phyloP scores from a whole-genome alignment of 2,113 vertebrate species.

The Chunga burmeisteri region DNA sequence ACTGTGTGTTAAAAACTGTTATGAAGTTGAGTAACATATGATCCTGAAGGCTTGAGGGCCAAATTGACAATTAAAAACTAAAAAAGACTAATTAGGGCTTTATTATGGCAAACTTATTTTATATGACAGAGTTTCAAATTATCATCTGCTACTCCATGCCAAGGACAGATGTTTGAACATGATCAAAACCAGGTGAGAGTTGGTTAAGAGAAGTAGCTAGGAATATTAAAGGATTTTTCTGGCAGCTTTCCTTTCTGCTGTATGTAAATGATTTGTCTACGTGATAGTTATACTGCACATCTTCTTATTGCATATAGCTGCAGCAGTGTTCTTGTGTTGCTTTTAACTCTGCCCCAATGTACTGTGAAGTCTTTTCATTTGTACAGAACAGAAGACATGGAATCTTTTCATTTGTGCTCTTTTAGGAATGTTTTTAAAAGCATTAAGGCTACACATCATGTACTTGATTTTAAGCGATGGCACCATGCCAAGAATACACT shows the following conservation, averaged over 20 bases:
- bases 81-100: background rate
- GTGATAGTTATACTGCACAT: background rate
- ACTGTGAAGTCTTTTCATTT: background rate
- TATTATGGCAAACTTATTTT: background rate
- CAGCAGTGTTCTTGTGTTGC: background rate
- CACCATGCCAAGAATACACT: background rate
- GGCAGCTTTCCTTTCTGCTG: background rate
- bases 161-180: background rate
- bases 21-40: background rate
- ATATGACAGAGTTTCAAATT: background rate
- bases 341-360: background rate
- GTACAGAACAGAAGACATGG: background rate
- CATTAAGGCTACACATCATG: accelerated
- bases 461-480: background rate
- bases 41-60: background rate
- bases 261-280: background rate
- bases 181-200: background rate
- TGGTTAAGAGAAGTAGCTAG: background rate
- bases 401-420: background rate
- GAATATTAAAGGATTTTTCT: background rate
- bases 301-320: background rate
- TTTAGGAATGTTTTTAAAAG: background rate
- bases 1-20: background rate
- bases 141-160: background rate
- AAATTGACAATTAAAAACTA: background rate